Evolutionary conservation across 2,113 vertebrate genomes (phyloP).

Genomic region (Hassar affinis): DNA sequence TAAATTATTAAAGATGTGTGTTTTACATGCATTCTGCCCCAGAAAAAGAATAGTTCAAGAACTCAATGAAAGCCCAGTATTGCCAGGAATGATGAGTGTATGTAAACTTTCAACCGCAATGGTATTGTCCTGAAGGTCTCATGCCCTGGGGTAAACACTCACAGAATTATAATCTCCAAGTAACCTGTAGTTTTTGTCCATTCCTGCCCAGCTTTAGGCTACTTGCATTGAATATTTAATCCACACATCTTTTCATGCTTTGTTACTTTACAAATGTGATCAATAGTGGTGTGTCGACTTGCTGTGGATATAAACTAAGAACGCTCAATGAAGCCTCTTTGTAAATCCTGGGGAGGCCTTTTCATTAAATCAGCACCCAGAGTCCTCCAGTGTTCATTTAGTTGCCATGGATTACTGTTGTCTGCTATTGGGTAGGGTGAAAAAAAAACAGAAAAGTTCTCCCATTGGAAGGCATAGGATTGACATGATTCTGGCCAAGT

Average conservation of each 20-base stretch:
- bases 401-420: conserved; percentile 30
- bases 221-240: conserved; percentile 21
- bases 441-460: conserved; percentile 7
- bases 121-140: background rate
- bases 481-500: conserved; percentile 2
- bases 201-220: background rate
- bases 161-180: conserved; percentile 2
- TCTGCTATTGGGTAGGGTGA: conserved; percentile 3
- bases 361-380: conserved; percentile 27
- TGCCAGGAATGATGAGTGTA: no score
- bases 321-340: background rate
- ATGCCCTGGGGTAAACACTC: background rate
- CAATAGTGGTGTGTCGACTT: conserved; percentile 25
- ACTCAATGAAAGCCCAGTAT: no score
- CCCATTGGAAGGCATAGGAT: background rate
- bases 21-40: no score
- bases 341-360: background rate
- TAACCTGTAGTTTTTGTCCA: background rate
- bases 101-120: no score
- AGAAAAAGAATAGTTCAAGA: no score
- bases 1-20: no score
- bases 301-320: conserved; percentile 28
- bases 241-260: conserved; percentile 14
- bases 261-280: conserved; percentile 37
- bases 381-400: conserved; percentile 11